Percentiles rank a stretch among this genome's conserved stretches.
phyloP scores from a whole-genome alignment of 2,888 invertebrate genomes.

The Orchestes rusci region DNA sequence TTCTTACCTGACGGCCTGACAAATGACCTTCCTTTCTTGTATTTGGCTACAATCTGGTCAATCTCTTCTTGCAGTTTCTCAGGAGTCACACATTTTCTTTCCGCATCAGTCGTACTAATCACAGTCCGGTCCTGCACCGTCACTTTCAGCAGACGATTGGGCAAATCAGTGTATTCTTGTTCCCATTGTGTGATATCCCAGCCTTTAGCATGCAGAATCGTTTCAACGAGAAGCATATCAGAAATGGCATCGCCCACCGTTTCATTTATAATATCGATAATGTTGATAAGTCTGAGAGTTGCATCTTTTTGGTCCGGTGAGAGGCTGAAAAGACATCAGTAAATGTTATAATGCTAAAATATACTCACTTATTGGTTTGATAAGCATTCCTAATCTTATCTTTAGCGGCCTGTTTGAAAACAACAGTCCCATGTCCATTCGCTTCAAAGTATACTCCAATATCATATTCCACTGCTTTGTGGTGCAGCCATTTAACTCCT shows the following conservation, averaged over 20 bases:
- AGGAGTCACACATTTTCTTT: constrained; percentile 73
- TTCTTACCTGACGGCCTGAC: constrained; percentile 73
- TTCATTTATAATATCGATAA: constrained; percentile 86
- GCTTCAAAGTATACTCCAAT: constrained; percentile 99
- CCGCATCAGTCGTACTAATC: constrained; percentile 83
- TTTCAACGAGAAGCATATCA: constrained; percentile 90
- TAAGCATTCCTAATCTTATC: constrained; percentile 47
- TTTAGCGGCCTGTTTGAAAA: constrained; percentile 69
- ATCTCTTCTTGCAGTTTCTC: constrained; percentile 76
- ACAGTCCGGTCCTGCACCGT: constrained; percentile 78
- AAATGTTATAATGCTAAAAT: not conserved
- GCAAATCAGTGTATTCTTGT: constrained; percentile 73
- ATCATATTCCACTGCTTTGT: constrained; percentile 83
- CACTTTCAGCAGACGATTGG: constrained; percentile 83
- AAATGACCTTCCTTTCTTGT: constrained; percentile 73
- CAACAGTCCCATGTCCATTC: constrained; percentile 95
- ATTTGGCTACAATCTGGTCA: constrained; percentile 60
- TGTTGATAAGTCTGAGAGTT: constrained; percentile 55
- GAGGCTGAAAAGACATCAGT: constrained; percentile 13
- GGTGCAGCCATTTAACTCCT: constrained; percentile 95
- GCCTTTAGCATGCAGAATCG: constrained; percentile 73
- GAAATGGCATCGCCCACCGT: constrained; percentile 96
- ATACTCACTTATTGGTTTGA: constrained; percentile 37
- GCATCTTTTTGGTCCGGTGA: constrained; percentile 46
- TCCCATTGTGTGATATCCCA: constrained; percentile 79